Conservation (phyloP, 2,113 vertebrate genomes). For the Tachycineta bicolor region DNA sequence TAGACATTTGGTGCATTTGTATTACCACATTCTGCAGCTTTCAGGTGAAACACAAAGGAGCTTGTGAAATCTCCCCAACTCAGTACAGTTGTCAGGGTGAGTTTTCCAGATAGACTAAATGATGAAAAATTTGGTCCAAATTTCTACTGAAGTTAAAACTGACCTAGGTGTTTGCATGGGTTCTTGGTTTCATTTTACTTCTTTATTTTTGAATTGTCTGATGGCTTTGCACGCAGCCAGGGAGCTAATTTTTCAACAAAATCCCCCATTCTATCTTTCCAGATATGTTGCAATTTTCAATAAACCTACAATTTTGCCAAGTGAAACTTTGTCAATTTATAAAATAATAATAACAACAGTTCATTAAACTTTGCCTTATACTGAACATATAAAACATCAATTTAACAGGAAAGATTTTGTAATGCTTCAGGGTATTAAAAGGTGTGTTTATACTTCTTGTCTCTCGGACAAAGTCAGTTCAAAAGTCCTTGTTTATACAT, state of each 20-base stretch:
- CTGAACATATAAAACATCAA: not conserved
- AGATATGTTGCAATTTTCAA: not conserved
- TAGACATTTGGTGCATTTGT: not conserved
- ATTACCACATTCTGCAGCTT: not conserved
- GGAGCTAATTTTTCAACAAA: not conserved
- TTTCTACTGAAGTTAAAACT: not conserved
- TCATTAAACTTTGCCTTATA: not conserved
- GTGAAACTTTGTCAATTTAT: not conserved
- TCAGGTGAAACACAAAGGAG: not conserved
- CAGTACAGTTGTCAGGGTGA: not conserved
- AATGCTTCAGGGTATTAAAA: not conserved
- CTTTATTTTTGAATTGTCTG: not conserved
- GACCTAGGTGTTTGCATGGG: not conserved
- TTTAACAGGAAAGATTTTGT: not conserved
- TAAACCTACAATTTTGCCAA: not conserved
- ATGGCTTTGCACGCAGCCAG: not conserved
- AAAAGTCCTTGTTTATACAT: slow-evolving; percentile 45
- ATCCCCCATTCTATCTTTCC: not conserved
- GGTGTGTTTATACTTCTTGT: slow-evolving; percentile 9
- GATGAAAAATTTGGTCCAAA: not conserved
- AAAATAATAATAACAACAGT: not conserved
- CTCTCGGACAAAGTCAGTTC: slow-evolving; percentile 27
- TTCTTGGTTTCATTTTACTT: not conserved
- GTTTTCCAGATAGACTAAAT: not conserved
- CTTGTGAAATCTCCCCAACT: fast-evolving